Evolutionary conservation across 2,797 vertebrate genomes (phyloP).

Genomic region (Sarcophilus harrisii): DNA sequence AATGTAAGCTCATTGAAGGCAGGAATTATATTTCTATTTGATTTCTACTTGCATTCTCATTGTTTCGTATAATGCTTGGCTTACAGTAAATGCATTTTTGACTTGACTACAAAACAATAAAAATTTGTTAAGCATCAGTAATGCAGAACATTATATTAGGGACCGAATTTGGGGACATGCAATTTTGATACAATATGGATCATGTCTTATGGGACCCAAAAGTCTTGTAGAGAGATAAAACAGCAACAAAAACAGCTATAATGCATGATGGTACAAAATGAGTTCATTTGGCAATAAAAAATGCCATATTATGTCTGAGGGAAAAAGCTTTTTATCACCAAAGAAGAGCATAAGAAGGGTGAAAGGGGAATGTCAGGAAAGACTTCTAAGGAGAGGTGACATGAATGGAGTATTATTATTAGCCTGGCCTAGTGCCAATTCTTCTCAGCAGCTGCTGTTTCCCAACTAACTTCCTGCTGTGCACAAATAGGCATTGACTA

Average conservation of each 20-base stretch:
- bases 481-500: constrained; percentile 2
- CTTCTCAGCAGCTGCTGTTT: background rate
- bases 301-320: background rate
- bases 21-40: no score
- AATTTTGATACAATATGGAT: background rate
- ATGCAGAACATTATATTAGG: background rate
- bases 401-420: background rate
- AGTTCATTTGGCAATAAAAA: background rate
- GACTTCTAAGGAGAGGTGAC: background rate
- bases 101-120: no score
- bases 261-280: background rate
- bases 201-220: background rate
- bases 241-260: background rate
- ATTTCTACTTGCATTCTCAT: no score
- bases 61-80: no score
- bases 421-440: background rate
- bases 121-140: no score
- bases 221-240: background rate
- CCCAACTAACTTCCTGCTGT: constrained; percentile 1
- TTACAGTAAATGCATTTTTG: no score
- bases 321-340: background rate
- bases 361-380: background rate
- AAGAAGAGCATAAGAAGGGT: background rate
- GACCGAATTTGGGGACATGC: background rate
- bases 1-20: no score